These are phyloP conservation scores for Rhorus exstirpatorius DNA, from an alignment of 2,888 invertebrate species.

Conservation along the genomic window DNA sequence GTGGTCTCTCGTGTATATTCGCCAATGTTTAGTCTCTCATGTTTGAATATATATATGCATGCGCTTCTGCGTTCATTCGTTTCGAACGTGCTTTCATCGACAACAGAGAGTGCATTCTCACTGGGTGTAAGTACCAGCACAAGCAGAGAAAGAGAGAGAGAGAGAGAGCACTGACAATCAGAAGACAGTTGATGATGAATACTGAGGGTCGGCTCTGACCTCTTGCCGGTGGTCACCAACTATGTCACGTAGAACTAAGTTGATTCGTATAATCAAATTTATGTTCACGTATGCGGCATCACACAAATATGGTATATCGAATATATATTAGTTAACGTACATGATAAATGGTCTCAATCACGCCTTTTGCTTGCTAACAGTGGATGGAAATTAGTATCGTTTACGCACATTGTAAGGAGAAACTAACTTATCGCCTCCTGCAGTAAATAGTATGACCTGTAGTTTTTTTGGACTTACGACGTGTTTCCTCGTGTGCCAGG, in stretches of 20 bases:
- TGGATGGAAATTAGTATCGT: no score
- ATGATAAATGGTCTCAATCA: background rate
- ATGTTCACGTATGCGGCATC: background rate
- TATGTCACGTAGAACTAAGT: background rate
- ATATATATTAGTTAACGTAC: background rate
- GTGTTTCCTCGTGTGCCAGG: no score
- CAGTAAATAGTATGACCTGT: no score
- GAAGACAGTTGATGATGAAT: background rate
- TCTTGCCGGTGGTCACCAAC: background rate
- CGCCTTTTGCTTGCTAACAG: background rate
- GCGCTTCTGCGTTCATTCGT: constrained; percentile 17
- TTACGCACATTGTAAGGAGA: no score
- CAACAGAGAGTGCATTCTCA: constrained; percentile 1
- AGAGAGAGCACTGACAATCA: constrained; percentile 16
- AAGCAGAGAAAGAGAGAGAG: constrained; percentile 1
- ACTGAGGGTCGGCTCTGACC: constrained; percentile 7
- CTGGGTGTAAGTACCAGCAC: constrained; percentile 8
- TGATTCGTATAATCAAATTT: background rate
- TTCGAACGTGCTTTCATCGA: constrained; percentile 20
- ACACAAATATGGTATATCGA: background rate
- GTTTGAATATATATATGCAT: constrained; percentile 23
- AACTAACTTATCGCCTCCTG: no score
- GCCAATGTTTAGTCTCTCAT: background rate
- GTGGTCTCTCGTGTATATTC: constrained; percentile 9
- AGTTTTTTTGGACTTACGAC: no score